Base-by-base conservation (phyloP, 2,797 vertebrate species). In the Platalea minor region DNA sequence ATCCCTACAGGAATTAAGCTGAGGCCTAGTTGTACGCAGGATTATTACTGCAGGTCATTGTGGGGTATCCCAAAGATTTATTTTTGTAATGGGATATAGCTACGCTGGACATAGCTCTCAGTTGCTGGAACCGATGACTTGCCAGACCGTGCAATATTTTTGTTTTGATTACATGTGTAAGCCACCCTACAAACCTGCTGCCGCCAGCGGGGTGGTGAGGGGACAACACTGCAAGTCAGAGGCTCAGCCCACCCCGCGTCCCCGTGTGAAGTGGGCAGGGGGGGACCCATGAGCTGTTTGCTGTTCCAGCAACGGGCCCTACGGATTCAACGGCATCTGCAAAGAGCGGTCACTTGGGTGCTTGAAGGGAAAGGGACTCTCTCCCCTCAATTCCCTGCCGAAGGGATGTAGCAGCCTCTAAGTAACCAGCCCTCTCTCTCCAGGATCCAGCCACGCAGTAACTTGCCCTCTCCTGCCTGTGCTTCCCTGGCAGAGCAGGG, bases 281-380 rank as follows among this genome's bases (percentile, higher is more conserved):
- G 48, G 46, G 72, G 41, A 63, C 20, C 35, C 60, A 37, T 1
- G 7, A 29, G 59, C 48, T 60, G 12, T 28, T 17, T 39, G 50
- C 33, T 51, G 4, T 23, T 48, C 60, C 60, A 77, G 48, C 25
- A 41, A 59, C 0, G 3, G 17, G 11, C 10, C 23, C 54, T 6
- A 2, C 0, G 2, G 39, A 39, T 53, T 45, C 65, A 50, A 3
- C 0, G 1, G 54, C 3, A 1, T 39, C 37, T 23, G 17, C 28
- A 25, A 43, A 63, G 46, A 57, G 31, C 1, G 21, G 26, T 35
- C 41, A 17, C 57, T 24, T 7, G n/a, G 14, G n/a, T 59, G 21
- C 29, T 13, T 16, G 41, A 48, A 53, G 20, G 33, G 7, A 63
- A 82, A 43, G 31, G 37, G 46, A 26, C 33, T 23, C 43, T 70